These are phyloP conservation scores for Axinella damicornis DNA, from an alignment of 37 sponge, comb jelly and placozoan genomes.

Conservation along the genomic window DNA sequence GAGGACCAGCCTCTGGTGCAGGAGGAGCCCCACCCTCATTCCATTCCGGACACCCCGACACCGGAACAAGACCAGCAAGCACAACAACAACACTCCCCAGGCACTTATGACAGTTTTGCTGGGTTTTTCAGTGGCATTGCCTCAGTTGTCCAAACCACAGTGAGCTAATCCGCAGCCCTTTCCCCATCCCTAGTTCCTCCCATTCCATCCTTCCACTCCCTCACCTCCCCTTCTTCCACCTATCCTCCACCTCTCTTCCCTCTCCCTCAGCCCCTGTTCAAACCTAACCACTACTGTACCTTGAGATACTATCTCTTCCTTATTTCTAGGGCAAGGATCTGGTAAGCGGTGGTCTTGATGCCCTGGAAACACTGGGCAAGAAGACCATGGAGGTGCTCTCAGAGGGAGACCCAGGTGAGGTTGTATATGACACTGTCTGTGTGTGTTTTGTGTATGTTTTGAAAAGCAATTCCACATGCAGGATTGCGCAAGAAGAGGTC, in stretches of 20 bases:
- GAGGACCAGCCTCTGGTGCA: constrained; percentile 9
- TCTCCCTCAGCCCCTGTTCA: no score
- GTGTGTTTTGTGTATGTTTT: no score
- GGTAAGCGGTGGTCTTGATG: constrained; percentile 84
- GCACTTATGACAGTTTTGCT: constrained; percentile 5
- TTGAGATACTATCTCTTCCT: no score
- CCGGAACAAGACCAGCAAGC: neutral
- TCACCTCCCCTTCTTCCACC: no score
- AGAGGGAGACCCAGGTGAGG: constrained; percentile 91
- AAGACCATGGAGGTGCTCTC: constrained; percentile 91
- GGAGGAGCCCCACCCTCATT: constrained; percentile 13
- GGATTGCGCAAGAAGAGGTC: constrained; percentile 77
- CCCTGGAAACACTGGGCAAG: constrained; percentile 88
- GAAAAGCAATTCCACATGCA: neutral
- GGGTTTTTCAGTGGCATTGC: constrained; percentile 65
- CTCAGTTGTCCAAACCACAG: constrained; percentile 57
- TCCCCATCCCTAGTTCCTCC: neutral
- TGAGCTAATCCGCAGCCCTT: no score
- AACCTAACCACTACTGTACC: no score
- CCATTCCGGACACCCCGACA: neutral
- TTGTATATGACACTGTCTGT: no score
- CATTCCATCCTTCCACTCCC: no score
- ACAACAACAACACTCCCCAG: neutral
- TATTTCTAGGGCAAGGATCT: constrained; percentile 52
- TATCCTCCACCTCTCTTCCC: no score